phyloP scores from a whole-genome alignment of 2,113 vertebrate species.

The Tringa solitaria region DNA sequence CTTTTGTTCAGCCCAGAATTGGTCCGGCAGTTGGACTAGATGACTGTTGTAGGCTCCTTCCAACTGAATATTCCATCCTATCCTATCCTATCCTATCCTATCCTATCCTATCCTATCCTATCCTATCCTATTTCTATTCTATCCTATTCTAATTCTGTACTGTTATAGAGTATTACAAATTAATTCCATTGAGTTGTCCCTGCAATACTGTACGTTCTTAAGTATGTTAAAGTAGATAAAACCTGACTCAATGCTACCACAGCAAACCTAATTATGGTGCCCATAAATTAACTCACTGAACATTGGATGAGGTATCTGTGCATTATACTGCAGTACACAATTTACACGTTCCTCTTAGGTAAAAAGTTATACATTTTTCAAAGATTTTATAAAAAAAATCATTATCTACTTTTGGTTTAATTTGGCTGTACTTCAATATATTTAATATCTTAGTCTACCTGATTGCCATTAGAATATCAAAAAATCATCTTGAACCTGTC shows the following conservation, averaged over 20 bases:
- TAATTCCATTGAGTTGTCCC: neutral
- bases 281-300: neutral
- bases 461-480: neutral
- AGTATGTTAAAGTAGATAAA: neutral
- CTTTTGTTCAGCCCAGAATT: neutral
- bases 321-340: neutral
- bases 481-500: neutral
- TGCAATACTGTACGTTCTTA: neutral
- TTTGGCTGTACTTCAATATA: neutral
- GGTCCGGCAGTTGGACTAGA: neutral
- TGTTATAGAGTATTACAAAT: neutral
- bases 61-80: neutral
- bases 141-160: neutral
- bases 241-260: neutral
- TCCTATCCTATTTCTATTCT: neutral
- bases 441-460: neutral
- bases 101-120: neutral
- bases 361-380: neutral
- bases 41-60: neutral
- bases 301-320: neutral
- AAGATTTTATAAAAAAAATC: neutral
- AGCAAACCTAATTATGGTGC: neutral
- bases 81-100: neutral
- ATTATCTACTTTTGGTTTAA: neutral
- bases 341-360: neutral